Evolutionary conservation across 2,888 invertebrate species (phyloP), one percentile per base, ranked within the genome.

Genomic region (Leptinotarsa juncta): DNA sequence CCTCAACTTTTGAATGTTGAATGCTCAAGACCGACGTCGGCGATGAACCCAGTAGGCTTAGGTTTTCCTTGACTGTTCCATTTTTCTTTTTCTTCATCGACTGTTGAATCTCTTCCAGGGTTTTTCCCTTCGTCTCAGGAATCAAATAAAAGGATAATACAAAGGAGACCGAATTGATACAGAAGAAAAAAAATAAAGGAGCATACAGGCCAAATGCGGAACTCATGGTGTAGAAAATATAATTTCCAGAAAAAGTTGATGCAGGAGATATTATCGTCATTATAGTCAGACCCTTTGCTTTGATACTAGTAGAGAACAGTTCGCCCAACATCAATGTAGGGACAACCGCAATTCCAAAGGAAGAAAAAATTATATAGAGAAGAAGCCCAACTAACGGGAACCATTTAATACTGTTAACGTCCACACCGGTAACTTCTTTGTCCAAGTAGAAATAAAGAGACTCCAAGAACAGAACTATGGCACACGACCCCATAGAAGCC

Each of bases 251-350:
- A 23, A 75, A 49, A 16, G 23, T 55, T 4, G 18, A 23, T 7
- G 66, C 42, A 10, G 57, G 42, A 18, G 71, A 67, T n/a, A 71
- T 48, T n/a, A 72, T 20, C n/a, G 62, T 68, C 20, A 70, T 68
- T 0, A 77, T 42, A 14, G 80, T 76, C n/a, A 84, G 49, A 1
- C 80, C 85, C 76, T 83, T 83, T 0, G 80, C 78, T 76, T 84
- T 85, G n/a, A 85, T 81, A 68, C 83, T 83, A 10, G 84, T 81
- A 5, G 85, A 82, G 75, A 85, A 85, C 32, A 85, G 67, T 76
- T 85, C 85, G 14, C 84, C 83, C 16, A 82, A 53, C 81, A 85
- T 81, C n/a, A 85, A 71, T 12, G 82, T 82, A 5, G 85, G 85
- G 4, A 84, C 80, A 7, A 83, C 76, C 12, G 83, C 83, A 16